phyloP scores from a whole-genome alignment of 2,113 vertebrate species.

The Orthonyx spaldingii region DNA sequence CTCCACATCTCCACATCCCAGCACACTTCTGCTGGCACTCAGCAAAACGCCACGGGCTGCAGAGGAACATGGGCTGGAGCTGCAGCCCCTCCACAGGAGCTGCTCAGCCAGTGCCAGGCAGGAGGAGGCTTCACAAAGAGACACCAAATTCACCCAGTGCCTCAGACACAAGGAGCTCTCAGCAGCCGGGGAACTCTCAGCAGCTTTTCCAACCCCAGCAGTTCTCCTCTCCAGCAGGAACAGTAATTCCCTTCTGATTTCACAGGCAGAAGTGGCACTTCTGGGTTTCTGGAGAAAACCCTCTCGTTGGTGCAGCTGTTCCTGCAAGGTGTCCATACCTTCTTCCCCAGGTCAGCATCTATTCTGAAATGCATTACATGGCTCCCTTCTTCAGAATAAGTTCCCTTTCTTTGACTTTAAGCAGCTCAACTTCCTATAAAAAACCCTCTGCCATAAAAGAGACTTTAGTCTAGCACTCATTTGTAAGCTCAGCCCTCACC shows the following conservation, averaged over 20 bases:
- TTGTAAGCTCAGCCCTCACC: not conserved
- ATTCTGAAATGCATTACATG: not conserved
- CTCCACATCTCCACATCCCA: not conserved
- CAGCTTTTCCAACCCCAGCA: not conserved
- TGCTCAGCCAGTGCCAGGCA: not conserved
- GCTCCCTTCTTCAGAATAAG: not conserved
- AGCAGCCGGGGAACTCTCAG: not conserved
- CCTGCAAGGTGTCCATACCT: not conserved
- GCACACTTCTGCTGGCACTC: not conserved
- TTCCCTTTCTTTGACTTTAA: not conserved
- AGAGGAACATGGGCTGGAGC: not conserved
- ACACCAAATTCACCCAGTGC: not conserved
- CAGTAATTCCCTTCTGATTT: not conserved
- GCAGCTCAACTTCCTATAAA: not conserved
- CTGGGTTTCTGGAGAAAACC: not conserved
- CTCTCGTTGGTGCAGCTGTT: rapidly evolving
- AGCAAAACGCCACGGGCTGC: rapidly evolving
- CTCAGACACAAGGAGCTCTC: not conserved
- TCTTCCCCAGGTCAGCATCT: not conserved
- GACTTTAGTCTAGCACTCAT: not conserved
- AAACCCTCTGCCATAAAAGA: not conserved
- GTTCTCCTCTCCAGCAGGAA: not conserved
- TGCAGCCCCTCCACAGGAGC: not conserved
- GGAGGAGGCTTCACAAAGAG: not conserved
- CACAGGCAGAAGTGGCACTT: not conserved